A percentile compares a stretch with the other conserved stretches of the same genome.
These are phyloP conservation scores for Seira musarum DNA, from an alignment of 2,888 invertebrate species.

Conservation along the genomic window DNA sequence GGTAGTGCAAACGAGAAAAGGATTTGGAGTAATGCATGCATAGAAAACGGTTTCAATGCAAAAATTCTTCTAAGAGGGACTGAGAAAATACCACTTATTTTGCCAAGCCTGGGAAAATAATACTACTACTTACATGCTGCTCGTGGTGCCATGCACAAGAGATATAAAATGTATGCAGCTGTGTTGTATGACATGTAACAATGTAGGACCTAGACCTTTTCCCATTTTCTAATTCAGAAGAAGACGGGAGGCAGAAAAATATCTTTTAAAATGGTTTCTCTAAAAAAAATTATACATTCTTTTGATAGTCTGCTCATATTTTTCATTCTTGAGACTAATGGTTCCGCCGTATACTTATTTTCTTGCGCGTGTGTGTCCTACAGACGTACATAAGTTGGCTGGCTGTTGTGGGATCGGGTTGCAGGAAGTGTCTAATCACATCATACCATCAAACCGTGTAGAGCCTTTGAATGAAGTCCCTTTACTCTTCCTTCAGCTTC, in stretches of 20 bases:
- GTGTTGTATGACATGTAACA: background rate
- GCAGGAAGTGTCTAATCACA: conserved; percentile 4
- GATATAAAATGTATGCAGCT: background rate
- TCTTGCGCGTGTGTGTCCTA: too few species aligned
- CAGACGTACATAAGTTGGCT: too few species aligned
- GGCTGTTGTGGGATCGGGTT: too few species aligned
- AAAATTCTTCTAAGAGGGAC: background rate
- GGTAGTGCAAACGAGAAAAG: conserved; percentile 7
- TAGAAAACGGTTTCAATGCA: background rate
- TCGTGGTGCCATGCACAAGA: too few species aligned
- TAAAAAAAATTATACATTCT: conserved; percentile 50
- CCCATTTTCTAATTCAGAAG: too few species aligned
- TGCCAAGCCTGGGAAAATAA: conserved; percentile 10
- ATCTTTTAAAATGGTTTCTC: background rate
- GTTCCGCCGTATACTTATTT: conserved; percentile 7
- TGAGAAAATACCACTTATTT: background rate
- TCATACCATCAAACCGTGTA: conserved; percentile 5
- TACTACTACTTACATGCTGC: background rate
- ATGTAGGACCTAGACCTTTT: conserved; percentile 10
- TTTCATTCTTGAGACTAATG: conserved; percentile 55
- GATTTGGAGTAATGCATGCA: conserved; percentile 15
- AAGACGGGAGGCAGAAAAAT: conserved; percentile 5
- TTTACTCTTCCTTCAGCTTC: too few species aligned
- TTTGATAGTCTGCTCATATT: conserved; percentile 49
- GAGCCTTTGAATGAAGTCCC: background rate